Evolutionary conservation across 2,888 invertebrate species (phyloP).

Genomic region (Drosophila borborema): DNA sequence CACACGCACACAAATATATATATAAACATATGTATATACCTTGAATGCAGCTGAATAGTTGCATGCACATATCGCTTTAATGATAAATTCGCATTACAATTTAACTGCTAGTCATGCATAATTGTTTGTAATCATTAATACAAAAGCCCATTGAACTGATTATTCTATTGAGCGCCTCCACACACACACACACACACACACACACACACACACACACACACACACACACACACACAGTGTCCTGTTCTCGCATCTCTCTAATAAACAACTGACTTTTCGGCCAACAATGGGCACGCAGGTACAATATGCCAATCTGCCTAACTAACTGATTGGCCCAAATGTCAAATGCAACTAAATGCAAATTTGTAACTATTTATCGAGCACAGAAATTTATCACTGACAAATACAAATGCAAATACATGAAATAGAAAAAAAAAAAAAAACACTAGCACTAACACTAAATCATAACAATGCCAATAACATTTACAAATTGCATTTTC

Average conservation of each 20-base stretch:
- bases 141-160: slow-evolving; percentile 43
- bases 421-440: neutral
- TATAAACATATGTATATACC: neutral
- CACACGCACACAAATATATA: neutral
- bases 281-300: slow-evolving; percentile 6
- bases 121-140: slow-evolving; percentile 39
- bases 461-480: slow-evolving; percentile 40
- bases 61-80: neutral
- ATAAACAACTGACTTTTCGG: slow-evolving; percentile 41
- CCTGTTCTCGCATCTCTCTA: slow-evolving; percentile 5
- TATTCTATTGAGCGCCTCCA: slow-evolving; percentile 9
- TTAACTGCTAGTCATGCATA: slow-evolving; percentile 13
- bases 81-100: slow-evolving; percentile 23
- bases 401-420: slow-evolving; percentile 28
- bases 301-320: slow-evolving; percentile 2
- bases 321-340: slow-evolving; percentile 33
- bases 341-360: slow-evolving; percentile 41
- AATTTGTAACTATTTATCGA: slow-evolving; percentile 48
- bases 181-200: no score
- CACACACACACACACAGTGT: no score
- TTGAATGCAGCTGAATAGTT: slow-evolving; percentile 3
- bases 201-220: no score
- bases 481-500: slow-evolving; percentile 49
- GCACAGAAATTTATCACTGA: slow-evolving; percentile 36
- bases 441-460: slow-evolving; percentile 12